A percentile compares a stretch with the other conserved stretches of the same genome.
Conservation (phyloP, 1,140 invertebrate genomes). For the Drosophila sucinea region DNA sequence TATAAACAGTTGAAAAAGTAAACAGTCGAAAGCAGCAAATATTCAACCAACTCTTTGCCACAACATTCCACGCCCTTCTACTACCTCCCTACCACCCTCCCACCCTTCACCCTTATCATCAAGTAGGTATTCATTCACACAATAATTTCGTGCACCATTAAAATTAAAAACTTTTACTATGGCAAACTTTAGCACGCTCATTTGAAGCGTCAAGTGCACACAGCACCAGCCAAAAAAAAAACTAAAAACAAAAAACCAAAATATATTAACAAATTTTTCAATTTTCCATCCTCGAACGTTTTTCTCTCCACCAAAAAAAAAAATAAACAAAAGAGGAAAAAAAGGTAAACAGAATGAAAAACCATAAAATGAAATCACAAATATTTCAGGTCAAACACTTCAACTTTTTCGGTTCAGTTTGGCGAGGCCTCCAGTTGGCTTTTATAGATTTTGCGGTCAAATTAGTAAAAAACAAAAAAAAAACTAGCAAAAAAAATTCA, state of each 20-base stretch:
- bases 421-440: conserved; percentile 6
- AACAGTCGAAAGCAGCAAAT: not conserved
- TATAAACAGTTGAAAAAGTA: conserved; percentile 12
- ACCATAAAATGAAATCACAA: conserved; percentile 23
- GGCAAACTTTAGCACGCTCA: conserved; percentile 25
- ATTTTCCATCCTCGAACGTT: not conserved
- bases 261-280: conserved; percentile 15
- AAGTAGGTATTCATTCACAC: conserved; percentile 8
- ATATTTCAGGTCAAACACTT: conserved; percentile 28
- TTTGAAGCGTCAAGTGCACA: conserved; percentile 30
- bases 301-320: not conserved
- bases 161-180: conserved; percentile 26
- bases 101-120: not conserved
- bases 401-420: conserved; percentile 18
- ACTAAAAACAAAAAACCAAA: not conserved
- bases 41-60: no score
- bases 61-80: no score
- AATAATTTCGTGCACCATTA: conserved; percentile 32
- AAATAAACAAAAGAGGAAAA: not conserved
- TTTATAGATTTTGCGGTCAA: conserved; percentile 28
- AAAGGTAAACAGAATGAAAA: conserved; percentile 1
- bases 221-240: conserved; percentile 8
- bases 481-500: not conserved
- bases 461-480: conserved; percentile 19
- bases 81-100: not conserved